These are phyloP conservation scores for Glossophaga mutica DNA, from an alignment of 2,797 vertebrate species.

Conservation along the genomic window DNA sequence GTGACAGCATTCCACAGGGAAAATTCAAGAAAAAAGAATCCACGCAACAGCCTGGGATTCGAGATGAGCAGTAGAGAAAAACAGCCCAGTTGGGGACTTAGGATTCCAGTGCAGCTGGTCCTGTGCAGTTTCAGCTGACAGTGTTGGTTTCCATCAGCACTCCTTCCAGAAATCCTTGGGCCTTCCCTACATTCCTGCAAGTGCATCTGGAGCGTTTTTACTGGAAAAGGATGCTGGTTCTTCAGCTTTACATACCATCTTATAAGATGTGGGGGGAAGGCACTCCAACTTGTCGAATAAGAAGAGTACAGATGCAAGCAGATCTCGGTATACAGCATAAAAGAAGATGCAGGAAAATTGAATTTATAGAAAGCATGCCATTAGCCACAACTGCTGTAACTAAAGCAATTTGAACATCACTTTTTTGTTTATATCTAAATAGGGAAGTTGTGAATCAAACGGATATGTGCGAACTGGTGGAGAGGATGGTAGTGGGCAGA, in stretches of 20 bases:
- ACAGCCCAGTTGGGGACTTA: background rate
- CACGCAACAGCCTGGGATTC: background rate
- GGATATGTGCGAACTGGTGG: background rate
- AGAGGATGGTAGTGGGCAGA: background rate
- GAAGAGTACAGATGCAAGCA: background rate
- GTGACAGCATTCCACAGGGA: background rate
- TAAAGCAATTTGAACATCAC: background rate
- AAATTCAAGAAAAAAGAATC: background rate
- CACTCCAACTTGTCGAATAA: background rate
- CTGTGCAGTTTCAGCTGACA: background rate
- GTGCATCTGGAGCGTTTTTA: background rate
- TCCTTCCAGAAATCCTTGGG: background rate
- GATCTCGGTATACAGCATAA: background rate
- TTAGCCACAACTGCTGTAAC: background rate
- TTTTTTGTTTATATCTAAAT: constrained; percentile 17
- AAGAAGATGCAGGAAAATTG: background rate
- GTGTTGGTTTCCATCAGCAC: background rate
- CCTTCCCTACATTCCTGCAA: background rate
- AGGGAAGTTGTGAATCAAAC: background rate
- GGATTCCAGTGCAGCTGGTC: background rate
- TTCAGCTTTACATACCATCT: background rate
- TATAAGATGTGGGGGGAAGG: background rate
- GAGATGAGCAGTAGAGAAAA: background rate
- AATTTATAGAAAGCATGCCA: background rate
- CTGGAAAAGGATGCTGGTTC: background rate